Percentiles rank a stretch among this genome's conserved stretches.
Evolutionary conservation across 2,888 invertebrate genomes (phyloP).

Genomic region (Dryadula phaetusa): DNA sequence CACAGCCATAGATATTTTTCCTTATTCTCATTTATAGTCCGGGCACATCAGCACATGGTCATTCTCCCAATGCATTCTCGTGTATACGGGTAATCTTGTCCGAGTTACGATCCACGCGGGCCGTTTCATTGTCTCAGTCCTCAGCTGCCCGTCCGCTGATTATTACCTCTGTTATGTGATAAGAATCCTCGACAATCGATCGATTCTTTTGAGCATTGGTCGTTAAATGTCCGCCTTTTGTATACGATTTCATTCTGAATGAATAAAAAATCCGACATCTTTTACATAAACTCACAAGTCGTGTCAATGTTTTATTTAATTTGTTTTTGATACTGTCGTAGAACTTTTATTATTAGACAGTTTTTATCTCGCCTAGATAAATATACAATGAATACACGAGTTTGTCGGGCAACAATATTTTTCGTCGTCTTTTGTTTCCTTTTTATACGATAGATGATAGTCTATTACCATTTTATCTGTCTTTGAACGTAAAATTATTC

Average conservation of each 20-base stretch:
- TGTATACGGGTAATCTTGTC: slow-evolving; percentile 58
- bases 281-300: slow-evolving; percentile 36
- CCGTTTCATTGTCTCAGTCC: slow-evolving; percentile 59
- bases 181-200: slow-evolving; percentile 63
- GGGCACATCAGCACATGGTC: slow-evolving; percentile 56
- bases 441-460: background rate
- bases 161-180: slow-evolving; percentile 68
- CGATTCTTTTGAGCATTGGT: slow-evolving; percentile 43
- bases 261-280: slow-evolving; percentile 44
- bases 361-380: slow-evolving; percentile 42
- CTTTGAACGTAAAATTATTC: slow-evolving; percentile 14
- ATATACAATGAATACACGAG: slow-evolving; percentile 39
- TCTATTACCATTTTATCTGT: slow-evolving; percentile 20
- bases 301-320: slow-evolving; percentile 37
- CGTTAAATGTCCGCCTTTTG: slow-evolving; percentile 47
- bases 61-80: slow-evolving; percentile 62
- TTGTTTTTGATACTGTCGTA: slow-evolving; percentile 27
- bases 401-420: slow-evolving; percentile 20
- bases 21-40: slow-evolving; percentile 55
- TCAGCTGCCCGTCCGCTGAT: slow-evolving; percentile 57
- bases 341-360: slow-evolving; percentile 39
- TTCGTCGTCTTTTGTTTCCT: slow-evolving; percentile 2
- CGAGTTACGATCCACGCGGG: slow-evolving; percentile 57
- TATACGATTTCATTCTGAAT: slow-evolving; percentile 40
- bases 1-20: slow-evolving; percentile 48